phyloP scores from a whole-genome alignment of 2,888 invertebrate species.

The Eristalis intricaria region DNA sequence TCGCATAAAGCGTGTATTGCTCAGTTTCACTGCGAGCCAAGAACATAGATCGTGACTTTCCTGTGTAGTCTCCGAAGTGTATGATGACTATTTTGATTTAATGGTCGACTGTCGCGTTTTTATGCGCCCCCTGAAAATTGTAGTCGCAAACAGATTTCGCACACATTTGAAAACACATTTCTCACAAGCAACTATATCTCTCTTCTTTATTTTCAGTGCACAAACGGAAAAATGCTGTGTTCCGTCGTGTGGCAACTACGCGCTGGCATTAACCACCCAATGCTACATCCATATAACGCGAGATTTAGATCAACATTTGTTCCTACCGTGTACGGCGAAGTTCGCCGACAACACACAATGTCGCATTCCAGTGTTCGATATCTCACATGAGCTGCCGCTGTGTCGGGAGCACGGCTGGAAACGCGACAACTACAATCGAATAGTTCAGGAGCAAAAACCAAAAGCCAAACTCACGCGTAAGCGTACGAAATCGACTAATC shows the following conservation, averaged over 20 bases:
- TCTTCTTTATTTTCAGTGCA: conserved; percentile 41
- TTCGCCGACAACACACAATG: conserved; percentile 90
- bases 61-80: neutral
- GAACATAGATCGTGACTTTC: neutral
- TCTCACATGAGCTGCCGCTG: conserved; percentile 90
- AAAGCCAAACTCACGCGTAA: conserved; percentile 77
- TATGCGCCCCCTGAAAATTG: neutral
- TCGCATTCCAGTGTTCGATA: conserved; percentile 89
- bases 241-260: conserved; percentile 76
- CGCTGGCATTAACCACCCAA: conserved; percentile 85
- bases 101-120: neutral
- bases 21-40: too few species aligned
- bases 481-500: conserved; percentile 55
- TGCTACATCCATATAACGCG: conserved; percentile 93
- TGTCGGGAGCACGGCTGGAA: conserved; percentile 93
- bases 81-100: neutral
- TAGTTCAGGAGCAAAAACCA: conserved; percentile 89
- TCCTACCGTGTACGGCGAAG: conserved; percentile 90
- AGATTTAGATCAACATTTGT: conserved; percentile 91
- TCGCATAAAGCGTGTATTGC: neutral
- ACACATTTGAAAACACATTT: neutral
- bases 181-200: neutral
- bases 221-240: conserved; percentile 77
- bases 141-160: too few species aligned
- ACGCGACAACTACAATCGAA: conserved; percentile 91